Percentiles rank a stretch among this genome's conserved stretches.
Conservation (phyloP, 2,113 vertebrate genomes). For the Mesitornis unicolor region DNA sequence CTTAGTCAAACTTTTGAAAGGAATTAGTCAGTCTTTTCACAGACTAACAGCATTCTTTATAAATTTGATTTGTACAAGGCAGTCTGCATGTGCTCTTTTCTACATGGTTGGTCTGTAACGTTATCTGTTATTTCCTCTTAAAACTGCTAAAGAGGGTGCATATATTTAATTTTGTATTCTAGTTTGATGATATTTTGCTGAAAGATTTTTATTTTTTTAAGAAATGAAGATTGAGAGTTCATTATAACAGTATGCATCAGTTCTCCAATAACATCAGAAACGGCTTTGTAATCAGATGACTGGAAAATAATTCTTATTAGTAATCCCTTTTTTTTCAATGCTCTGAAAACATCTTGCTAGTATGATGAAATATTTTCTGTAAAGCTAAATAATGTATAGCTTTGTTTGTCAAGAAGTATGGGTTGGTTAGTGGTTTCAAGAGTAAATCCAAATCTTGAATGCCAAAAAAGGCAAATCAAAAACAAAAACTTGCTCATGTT, state of each 20-base stretch:
- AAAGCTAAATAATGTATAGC: slow-evolving; percentile 11
- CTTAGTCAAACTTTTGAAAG: not conserved
- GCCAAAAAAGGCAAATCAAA: slow-evolving; percentile 20
- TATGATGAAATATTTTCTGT: slow-evolving; percentile 3
- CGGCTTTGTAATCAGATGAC: not conserved
- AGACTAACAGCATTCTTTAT: slow-evolving; percentile 13
- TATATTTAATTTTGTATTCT: not conserved
- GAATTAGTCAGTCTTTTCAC: not conserved
- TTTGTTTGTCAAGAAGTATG: slow-evolving; percentile 29
- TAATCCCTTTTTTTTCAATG: not conserved
- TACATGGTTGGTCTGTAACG: not conserved
- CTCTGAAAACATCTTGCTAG: slow-evolving; percentile 4
- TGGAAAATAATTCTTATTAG: not conserved
- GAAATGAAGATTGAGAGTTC: not conserved
- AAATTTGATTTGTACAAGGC: slow-evolving; percentile 4
- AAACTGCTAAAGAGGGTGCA: not conserved
- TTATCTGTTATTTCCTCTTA: not conserved
- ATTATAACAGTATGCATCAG: not conserved
- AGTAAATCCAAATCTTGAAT: slow-evolving; percentile 6
- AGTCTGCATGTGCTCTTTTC: not conserved
- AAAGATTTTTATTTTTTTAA: not conserved
- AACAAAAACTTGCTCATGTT: slow-evolving; percentile 9
- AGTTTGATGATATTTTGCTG: not conserved
- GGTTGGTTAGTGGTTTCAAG: slow-evolving; percentile 30
- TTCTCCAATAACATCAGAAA: not conserved